Conservation (phyloP, 2,113 vertebrate species). For the Syngnathus typhle region DNA sequence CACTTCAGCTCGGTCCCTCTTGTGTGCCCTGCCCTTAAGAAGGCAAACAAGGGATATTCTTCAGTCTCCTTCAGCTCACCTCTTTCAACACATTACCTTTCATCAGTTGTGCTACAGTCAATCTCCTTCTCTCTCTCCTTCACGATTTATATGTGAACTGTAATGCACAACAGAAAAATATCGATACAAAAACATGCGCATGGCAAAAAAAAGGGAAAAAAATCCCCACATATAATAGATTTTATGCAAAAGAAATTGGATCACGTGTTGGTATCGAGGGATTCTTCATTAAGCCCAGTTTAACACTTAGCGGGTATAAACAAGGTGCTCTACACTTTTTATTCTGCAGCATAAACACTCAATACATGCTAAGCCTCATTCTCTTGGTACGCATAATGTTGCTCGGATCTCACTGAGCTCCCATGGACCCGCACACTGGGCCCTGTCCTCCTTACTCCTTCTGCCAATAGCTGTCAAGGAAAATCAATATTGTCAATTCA, state of each 20-base stretch:
- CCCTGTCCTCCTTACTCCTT: conserved; percentile 56
- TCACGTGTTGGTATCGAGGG: conserved; percentile 62
- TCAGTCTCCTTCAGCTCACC: conserved; percentile 69
- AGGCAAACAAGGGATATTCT: conserved; percentile 73
- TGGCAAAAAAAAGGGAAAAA: neutral
- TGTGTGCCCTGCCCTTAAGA: conserved; percentile 73
- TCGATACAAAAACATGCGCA: neutral
- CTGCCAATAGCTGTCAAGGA: conserved; percentile 69
- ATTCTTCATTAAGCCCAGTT: conserved; percentile 69
- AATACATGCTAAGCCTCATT: conserved; percentile 73
- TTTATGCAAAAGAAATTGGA: conserved; percentile 27
- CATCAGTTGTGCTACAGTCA: conserved; percentile 30
- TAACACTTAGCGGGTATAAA: conserved; percentile 68
- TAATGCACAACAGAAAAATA: conserved; percentile 18
- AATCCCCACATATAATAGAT: conserved; percentile 11
- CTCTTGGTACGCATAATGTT: conserved; percentile 69
- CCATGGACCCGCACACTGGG: conserved; percentile 53
- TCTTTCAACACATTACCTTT: conserved; percentile 66
- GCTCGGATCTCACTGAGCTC: conserved; percentile 56
- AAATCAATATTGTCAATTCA: conserved; percentile 68
- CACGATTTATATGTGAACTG: conserved; percentile 16
- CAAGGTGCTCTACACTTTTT: conserved; percentile 67
- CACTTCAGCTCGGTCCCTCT: conserved; percentile 64
- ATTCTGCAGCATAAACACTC: conserved; percentile 72
- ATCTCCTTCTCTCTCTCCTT: conserved; percentile 21